Percentiles rank a stretch among this genome's conserved stretches.
Evolutionary conservation across 2,113 vertebrate species (phyloP).

Genomic region (Cisticola juncidis): DNA sequence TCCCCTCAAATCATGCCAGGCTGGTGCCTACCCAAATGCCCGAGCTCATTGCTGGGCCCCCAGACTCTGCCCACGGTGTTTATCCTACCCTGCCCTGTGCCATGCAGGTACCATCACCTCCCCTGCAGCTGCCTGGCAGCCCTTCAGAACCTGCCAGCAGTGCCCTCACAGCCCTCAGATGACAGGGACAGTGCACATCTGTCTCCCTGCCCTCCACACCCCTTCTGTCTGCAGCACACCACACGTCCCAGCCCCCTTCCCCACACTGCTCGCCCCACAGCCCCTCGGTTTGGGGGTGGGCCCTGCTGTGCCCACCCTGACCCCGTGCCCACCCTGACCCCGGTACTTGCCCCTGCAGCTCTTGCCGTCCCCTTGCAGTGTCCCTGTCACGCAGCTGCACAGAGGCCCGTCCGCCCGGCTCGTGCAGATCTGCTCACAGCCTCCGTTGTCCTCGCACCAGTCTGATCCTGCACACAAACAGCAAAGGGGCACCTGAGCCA

Average conservation of each 20-base stretch:
- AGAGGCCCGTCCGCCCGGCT: conserved; percentile 82
- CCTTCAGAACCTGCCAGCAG: not conserved
- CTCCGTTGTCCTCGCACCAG: conserved; percentile 93
- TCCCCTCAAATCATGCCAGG: rapidly evolving
- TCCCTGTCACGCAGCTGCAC: conserved; percentile 94
- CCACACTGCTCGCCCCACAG: rapidly evolving
- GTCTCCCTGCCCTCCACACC: not conserved
- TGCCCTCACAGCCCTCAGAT: not conserved
- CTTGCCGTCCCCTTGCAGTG: conserved; percentile 86
- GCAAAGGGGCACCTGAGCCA: not conserved
- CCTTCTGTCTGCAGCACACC: rapidly evolving
- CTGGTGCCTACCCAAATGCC: rapidly evolving
- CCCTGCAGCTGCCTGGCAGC: too few species aligned
- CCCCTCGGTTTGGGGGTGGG: rapidly evolving
- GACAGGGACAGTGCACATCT: rapidly evolving
- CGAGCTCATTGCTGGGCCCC: rapidly evolving
- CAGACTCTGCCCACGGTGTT: rapidly evolving
- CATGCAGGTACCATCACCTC: rapidly evolving
- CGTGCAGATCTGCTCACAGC: conserved; percentile 96
- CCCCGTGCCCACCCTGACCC: rapidly evolving
- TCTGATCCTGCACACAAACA: conserved; percentile 76
- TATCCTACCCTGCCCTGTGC: not conserved
- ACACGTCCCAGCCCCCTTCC: rapidly evolving
- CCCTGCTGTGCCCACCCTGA: rapidly evolving
- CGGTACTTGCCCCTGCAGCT: conserved; percentile 83